Evolutionary conservation across 2,797 vertebrate species (phyloP), one percentile per base, ranked within the genome.

Genomic region (Okamejei kenojei): DNA sequence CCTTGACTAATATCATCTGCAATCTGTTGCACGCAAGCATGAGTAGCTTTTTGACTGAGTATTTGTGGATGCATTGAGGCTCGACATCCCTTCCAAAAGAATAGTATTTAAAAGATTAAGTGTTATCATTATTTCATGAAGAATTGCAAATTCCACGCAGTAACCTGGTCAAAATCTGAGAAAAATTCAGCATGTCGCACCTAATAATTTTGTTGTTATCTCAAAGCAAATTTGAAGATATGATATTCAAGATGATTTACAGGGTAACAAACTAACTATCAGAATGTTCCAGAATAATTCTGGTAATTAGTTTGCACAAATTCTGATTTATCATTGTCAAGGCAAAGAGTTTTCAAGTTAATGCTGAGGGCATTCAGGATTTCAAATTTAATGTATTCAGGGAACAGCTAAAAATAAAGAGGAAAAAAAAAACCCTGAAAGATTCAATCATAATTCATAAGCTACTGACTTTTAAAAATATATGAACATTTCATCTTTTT

Each of bases 381-480:
- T 88, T 65, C 29, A 88, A 32, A 88, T 19, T 65, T 17, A 88
- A 88, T 8, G 1, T 32, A 65, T 88, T 88, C 61, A 88, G n/a
- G 13, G 3, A 65, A 17, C 29, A 65, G 63, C 61, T 86, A 65
- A 86, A 86, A 86, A 63, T 86, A n/a, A 29, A 63, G 58, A 65
- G 81, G 15, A 29, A 29, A 61, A 61, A 45, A 45, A 63, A 63
- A 61, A 29, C 65, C 3, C 71, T 86, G 29, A n/a, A 63, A 86
- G 82, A 7, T 58, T 86, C 58, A 63, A 63, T 65, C 82, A 65
- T 32, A 86, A 86, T 88, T 88, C 61, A 65, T 65, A 63, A 88
- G 84, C 7, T 15, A 2, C 1, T 29, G 54, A 63, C 11, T 84
- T 84, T 45, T 84, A n/a, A 84, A 84, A 58, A 58, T 63, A 1